These are phyloP conservation scores for Halichondria panicea DNA, from an alignment of 37 sponge, comb jelly and placozoan species.

Conservation along the genomic window DNA sequence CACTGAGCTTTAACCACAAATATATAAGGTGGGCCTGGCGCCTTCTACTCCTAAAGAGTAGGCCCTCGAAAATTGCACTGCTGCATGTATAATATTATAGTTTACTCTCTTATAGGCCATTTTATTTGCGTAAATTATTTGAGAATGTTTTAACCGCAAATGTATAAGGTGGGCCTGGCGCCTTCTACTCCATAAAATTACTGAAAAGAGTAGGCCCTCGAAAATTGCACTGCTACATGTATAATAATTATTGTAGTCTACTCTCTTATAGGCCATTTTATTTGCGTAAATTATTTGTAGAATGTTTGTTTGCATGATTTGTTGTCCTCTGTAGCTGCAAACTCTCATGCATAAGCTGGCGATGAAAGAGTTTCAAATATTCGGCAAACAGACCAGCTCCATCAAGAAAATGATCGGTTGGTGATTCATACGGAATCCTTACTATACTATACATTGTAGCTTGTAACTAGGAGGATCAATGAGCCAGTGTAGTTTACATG, in stretches of 20 bases:
- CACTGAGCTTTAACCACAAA: background rate
- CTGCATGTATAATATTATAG: conserved; percentile 2
- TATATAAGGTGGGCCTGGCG: too few relatives aligned
- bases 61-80: background rate
- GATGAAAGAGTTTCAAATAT: conserved; percentile 59
- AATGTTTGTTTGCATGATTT: too few relatives aligned
- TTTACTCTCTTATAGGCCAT: too few relatives aligned
- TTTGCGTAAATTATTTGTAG: too few relatives aligned
- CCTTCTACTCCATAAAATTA: too few relatives aligned
- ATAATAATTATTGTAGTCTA: too few relatives aligned
- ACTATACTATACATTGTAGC: background rate
- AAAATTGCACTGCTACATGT: too few relatives aligned
- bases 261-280: too few relatives aligned
- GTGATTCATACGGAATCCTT: background rate
- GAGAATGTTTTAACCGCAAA: too few relatives aligned
- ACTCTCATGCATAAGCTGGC: conserved; percentile 42
- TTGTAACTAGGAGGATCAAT: background rate
- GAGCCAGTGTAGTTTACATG: background rate
- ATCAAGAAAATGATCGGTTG: conserved; percentile 47
- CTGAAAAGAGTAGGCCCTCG: too few relatives aligned
- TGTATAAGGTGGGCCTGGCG: too few relatives aligned
- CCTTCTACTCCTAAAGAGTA: background rate
- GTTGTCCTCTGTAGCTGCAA: conserved; percentile 50
- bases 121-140: too few relatives aligned
- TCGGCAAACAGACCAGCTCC: conserved; percentile 38